A percentile compares a stretch with the other conserved stretches of the same genome.
phyloP scores from a whole-genome alignment of 2,113 vertebrate genomes.

The Trichechus manatus region DNA sequence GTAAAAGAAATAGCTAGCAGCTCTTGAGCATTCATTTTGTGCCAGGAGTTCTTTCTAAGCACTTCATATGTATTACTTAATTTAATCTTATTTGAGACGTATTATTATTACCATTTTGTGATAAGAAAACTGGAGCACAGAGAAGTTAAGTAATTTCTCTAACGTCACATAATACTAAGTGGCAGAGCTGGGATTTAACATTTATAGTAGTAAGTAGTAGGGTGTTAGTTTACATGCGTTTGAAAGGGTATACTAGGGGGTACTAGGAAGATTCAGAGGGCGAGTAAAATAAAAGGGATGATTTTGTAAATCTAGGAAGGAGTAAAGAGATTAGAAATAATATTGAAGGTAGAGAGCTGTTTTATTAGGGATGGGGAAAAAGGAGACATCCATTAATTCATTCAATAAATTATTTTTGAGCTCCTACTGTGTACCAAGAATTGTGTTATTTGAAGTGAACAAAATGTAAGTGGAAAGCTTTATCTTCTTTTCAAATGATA shows the following conservation, averaged over 20 bases:
- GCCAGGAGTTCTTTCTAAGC: not conserved
- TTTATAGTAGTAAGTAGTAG: not conserved
- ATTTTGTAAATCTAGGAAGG: not conserved
- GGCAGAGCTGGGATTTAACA: not conserved
- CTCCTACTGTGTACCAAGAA: not conserved
- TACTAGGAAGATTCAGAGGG: not conserved
- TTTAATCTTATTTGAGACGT: not conserved
- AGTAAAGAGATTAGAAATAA: not conserved
- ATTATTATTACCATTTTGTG: not conserved
- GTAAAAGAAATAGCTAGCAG: not conserved
- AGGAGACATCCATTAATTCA: not conserved
- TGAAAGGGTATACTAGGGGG: not conserved
- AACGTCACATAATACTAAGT: not conserved
- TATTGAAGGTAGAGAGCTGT: not conserved
- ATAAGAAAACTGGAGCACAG: not conserved
- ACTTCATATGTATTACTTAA: not conserved
- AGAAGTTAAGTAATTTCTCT: not conserved
- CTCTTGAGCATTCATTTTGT: not conserved
- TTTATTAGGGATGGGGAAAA: not conserved
- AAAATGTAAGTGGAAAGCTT: not conserved
- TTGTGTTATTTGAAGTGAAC: not conserved
- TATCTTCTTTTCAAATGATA: constrained; percentile 2
- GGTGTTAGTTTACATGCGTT: not conserved
- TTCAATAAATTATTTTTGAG: not conserved
- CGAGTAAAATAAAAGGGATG: not conserved